Evolutionary conservation across 2,113 vertebrate genomes (phyloP), one percentile per base, ranked within the genome.

Genomic region (Sylvia atricapilla): DNA sequence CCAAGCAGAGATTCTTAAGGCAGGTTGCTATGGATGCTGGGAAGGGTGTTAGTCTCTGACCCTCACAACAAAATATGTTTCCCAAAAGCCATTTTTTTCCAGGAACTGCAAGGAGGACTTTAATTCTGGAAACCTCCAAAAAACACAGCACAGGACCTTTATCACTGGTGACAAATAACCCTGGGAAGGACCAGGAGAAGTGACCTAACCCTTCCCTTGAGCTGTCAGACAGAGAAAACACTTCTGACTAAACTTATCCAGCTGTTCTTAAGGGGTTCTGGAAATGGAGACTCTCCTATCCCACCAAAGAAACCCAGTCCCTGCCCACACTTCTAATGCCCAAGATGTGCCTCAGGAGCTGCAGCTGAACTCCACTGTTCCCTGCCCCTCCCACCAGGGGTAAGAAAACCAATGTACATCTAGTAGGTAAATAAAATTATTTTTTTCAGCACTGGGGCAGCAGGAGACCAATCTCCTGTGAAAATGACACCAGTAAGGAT

Each of bases 1-100:
- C 78, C 94, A 95, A 79, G 49, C 66, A 91, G 70, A 77, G 47
- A 83, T 47, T 89, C 87, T 75, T 46, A 69, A 67, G 84, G 64
- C 92, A 94, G 50, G 91, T 94, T 91, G 84, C 96, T 91, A 87
- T 59, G 90, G 81, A 66, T 92, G 74, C 55, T 67, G 91, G 66
- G 70, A 94, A 87, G 49, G 39, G 31, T 73, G 43, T 63, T 91
- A 60, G 55, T 53, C 62, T 87, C 80, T 72, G 69, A 78, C 58
- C 73, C 50, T 91, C 44, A 50, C 15, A 78, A 89, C 72, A 79
- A 89, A 90, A 53, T 33, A 64, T 3, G 13, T 15, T 63, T 73
- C 80, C 76, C 46, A 49, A 82, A 81, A 52, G 23, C 23, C 44
- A 15, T 46, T 83, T 70, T 70, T 69, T 82, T 50, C 72, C 52